Conservation (phyloP, 2,113 vertebrate genomes). For the Boulengeromyrus knoepffleri region DNA sequence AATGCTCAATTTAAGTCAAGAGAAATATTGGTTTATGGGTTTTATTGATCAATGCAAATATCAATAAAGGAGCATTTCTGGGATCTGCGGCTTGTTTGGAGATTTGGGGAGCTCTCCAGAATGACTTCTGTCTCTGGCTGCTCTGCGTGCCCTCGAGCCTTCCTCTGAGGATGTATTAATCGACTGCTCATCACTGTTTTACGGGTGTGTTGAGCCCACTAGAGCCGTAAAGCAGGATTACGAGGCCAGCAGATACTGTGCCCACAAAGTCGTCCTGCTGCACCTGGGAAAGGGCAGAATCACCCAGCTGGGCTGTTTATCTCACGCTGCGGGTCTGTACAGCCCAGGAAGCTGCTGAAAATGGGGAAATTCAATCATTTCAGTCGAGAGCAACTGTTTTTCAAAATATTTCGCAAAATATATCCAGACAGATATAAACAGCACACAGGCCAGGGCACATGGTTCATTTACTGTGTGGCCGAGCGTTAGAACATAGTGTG, state of each 20-base stretch:
- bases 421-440: background rate
- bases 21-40: background rate
- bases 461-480: background rate
- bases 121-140: background rate
- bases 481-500: background rate
- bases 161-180: background rate
- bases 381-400: background rate
- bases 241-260: background rate
- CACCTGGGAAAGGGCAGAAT: background rate
- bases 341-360: background rate
- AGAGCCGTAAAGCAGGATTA: background rate
- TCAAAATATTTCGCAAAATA: background rate
- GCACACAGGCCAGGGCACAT: background rate
- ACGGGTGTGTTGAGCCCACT: background rate
- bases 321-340: background rate
- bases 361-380: background rate
- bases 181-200: background rate
- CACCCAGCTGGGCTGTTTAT: background rate
- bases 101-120: background rate
- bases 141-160: background rate
- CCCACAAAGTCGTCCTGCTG: background rate
- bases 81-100: background rate
- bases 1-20: background rate
- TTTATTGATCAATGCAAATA: background rate
- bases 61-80: background rate